These are phyloP conservation scores for Carlito syrichta DNA, from an alignment of 2,113 vertebrate genomes.

Conservation along the genomic window DNA sequence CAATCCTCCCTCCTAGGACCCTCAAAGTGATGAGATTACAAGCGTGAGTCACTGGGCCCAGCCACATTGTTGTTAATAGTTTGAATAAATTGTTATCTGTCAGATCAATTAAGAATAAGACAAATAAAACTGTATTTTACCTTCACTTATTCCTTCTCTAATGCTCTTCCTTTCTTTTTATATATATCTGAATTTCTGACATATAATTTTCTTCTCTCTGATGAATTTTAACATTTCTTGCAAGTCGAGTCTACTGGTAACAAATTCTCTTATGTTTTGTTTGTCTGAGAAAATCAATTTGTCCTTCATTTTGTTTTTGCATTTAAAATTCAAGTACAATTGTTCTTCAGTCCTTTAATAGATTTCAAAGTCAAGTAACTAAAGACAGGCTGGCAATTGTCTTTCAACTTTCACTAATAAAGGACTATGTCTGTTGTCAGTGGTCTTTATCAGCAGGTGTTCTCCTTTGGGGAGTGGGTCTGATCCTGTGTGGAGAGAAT, in stretches of 20 bases:
- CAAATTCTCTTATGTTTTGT: neutral
- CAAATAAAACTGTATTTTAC: neutral
- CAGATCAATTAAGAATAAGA: neutral
- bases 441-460: slow-evolving; percentile 78
- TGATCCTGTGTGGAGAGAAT: slow-evolving; percentile 76
- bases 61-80: neutral
- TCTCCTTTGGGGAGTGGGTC: slow-evolving; percentile 88
- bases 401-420: neutral
- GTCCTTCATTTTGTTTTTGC: neutral
- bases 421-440: slow-evolving; percentile 63
- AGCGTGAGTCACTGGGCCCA: no score
- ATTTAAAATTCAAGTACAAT: slow-evolving; percentile 56
- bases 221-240: neutral
- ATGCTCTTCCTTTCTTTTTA: neutral
- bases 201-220: neutral
- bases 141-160: neutral
- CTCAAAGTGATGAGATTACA: no score
- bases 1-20: no score
- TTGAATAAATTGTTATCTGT: neutral
- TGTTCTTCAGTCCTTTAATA: slow-evolving; percentile 59
- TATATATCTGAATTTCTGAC: neutral
- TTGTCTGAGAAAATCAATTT: neutral
- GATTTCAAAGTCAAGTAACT: slow-evolving; percentile 45
- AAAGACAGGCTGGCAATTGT: slow-evolving; percentile 4
- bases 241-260: neutral